These are phyloP conservation scores for Nymphalis io DNA, from an alignment of 1,140 invertebrate species.

Conservation along the genomic window DNA sequence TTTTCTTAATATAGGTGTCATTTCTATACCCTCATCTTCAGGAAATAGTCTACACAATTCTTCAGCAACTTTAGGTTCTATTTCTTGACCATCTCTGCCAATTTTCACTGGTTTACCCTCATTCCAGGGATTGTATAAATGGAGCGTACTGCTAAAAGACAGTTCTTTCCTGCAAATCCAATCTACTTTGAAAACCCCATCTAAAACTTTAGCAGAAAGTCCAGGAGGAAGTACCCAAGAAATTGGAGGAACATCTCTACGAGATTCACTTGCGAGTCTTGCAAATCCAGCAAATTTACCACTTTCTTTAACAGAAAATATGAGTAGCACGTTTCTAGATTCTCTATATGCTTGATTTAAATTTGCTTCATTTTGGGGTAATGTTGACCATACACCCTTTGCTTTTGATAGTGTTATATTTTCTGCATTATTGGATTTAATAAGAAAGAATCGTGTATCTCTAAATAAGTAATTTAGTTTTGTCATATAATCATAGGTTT, in stretches of 20 bases:
- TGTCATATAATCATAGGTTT: slow-evolving; percentile 91
- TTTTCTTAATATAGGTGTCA: slow-evolving; percentile 93
- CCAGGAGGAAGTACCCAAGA: slow-evolving; percentile 98
- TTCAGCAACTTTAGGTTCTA: slow-evolving; percentile 96
- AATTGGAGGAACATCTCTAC: slow-evolving; percentile 93
- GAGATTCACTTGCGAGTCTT: slow-evolving; percentile 91
- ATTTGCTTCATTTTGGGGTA: slow-evolving; percentile 98
- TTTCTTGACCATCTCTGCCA: slow-evolving; percentile 98
- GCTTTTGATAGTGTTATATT: slow-evolving; percentile 97
- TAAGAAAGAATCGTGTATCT: slow-evolving; percentile 97
- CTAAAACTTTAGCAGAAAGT: slow-evolving; percentile 94
- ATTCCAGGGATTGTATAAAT: slow-evolving; percentile 99
- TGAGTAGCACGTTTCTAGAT: slow-evolving; percentile 95
- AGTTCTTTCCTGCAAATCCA: slow-evolving; percentile 98
- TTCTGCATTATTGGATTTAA: slow-evolving; percentile 98
- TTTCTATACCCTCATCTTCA: slow-evolving; percentile 95
- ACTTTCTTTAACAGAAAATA: slow-evolving; percentile 99
- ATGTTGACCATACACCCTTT: slow-evolving; percentile 98
- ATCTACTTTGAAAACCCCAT: slow-evolving; percentile 97
- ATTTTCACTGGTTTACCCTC: slow-evolving; percentile 99
- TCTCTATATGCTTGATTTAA: slow-evolving; percentile 96
- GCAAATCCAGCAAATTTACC: slow-evolving; percentile 97
- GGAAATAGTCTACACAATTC: slow-evolving; percentile 97
- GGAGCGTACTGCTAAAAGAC: slow-evolving; percentile 94
- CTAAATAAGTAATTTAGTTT: slow-evolving; percentile 97